These are phyloP conservation scores for Sphecodes monilicornis DNA, from an alignment of 2,888 invertebrate genomes.

Conservation along the genomic window DNA sequence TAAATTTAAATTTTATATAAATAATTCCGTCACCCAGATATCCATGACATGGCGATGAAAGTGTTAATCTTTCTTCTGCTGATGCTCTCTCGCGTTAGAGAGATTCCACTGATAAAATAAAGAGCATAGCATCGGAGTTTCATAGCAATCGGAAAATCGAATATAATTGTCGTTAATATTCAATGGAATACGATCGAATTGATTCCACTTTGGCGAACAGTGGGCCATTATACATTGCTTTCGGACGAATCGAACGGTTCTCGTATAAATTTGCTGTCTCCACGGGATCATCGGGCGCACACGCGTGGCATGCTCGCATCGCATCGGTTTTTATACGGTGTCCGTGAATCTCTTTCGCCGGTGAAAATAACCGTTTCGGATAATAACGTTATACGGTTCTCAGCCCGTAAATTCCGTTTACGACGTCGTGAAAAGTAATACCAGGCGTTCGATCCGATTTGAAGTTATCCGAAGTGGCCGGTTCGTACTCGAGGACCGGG, in stretches of 20 bases:
- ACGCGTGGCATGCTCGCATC: not conserved
- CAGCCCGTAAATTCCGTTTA: conserved; percentile 53
- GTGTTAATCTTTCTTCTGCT: too few relatives aligned
- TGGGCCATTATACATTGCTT: not conserved
- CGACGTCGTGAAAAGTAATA: conserved; percentile 41
- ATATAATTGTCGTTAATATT: not conserved
- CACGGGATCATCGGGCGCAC: not conserved
- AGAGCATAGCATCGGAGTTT: too few relatives aligned
- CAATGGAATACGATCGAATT: not conserved
- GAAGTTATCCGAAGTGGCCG: conserved; percentile 45
- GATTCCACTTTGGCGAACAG: not conserved
- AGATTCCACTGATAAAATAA: too few relatives aligned
- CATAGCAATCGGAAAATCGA: too few relatives aligned
- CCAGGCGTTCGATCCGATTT: conserved; percentile 50
- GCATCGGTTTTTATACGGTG: conserved; percentile 12
- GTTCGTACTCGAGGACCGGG: not conserved
- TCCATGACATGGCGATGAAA: too few relatives aligned
- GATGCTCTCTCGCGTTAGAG: too few relatives aligned
- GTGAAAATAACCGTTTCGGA: conserved; percentile 44
- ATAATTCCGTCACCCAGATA: too few relatives aligned
- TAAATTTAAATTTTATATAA: too few relatives aligned
- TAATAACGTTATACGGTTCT: conserved; percentile 56
- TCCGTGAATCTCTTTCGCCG: conserved; percentile 38
- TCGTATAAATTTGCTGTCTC: conserved; percentile 12
- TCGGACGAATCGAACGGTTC: not conserved